Conservation (phyloP, 1,140 invertebrate genomes). For the Achatina immaculata region DNA sequence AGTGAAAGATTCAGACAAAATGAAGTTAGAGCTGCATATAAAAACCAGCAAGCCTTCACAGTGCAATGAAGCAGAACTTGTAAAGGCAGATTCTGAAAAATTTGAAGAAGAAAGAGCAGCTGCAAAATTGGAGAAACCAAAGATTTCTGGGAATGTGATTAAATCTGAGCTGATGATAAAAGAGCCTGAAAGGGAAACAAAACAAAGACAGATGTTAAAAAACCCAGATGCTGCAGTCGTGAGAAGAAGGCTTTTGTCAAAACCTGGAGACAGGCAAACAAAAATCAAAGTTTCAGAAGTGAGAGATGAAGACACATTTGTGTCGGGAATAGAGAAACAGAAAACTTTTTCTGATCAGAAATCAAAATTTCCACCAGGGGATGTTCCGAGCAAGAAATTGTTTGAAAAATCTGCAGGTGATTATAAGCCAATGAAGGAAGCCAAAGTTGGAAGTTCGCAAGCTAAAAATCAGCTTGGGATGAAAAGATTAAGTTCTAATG, state of each 20-base stretch:
- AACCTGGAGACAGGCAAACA: neutral
- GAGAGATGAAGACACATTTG: neutral
- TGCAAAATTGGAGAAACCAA: neutral
- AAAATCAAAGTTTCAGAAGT: neutral
- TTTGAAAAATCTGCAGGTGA: neutral
- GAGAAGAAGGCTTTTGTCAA: neutral
- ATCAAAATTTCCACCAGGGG: neutral
- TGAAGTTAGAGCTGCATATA: neutral
- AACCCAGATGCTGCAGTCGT: neutral
- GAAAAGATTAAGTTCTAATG: neutral
- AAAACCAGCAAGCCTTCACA: neutral
- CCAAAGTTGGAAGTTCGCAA: neutral
- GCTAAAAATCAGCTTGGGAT: too few relatives aligned
- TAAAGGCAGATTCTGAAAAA: neutral
- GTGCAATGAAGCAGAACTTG: neutral
- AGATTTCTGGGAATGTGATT: neutral
- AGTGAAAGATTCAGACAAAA: neutral
- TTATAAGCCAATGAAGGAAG: neutral
- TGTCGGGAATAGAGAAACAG: neutral
- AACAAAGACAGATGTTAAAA: neutral
- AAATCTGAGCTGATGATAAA: neutral
- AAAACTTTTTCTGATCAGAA: neutral
- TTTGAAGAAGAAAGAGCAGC: neutral
- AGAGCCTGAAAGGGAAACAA: neutral
- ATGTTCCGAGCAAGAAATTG: neutral